These are phyloP conservation scores for Brachynemurus nebulosus DNA, from an alignment of 2,888 invertebrate genomes.

Conservation along the genomic window DNA sequence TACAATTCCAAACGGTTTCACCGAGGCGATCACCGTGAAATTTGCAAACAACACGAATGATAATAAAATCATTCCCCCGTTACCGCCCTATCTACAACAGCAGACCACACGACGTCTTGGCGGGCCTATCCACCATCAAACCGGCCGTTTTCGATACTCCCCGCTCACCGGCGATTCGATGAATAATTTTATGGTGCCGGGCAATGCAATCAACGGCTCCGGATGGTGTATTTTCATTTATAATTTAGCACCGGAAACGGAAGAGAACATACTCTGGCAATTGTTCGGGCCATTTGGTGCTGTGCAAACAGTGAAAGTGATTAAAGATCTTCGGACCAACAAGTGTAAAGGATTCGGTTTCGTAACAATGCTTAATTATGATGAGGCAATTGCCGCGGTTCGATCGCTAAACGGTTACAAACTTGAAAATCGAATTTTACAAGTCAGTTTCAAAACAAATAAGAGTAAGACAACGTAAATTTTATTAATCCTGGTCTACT, in stretches of 20 bases:
- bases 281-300: constrained; percentile 95
- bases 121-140: constrained; percentile 21
- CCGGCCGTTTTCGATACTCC: constrained; percentile 49
- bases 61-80: constrained; percentile 58
- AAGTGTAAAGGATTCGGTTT: constrained; percentile 98
- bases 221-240: constrained; percentile 92
- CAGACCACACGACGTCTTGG: no score
- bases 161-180: constrained; percentile 57
- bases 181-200: constrained; percentile 66
- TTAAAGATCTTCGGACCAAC: constrained; percentile 87
- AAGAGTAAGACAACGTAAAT: constrained; percentile 62
- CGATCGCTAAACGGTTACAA: constrained; percentile 94
- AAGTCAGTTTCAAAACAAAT: constrained; percentile 95
- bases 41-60: constrained; percentile 88
- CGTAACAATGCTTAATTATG: constrained; percentile 97
- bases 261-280: constrained; percentile 86
- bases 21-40: constrained; percentile 86
- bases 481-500: constrained; percentile 24
- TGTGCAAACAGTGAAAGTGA: constrained; percentile 93
- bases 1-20: constrained; percentile 71
- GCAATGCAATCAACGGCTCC: constrained; percentile 73
- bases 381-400: constrained; percentile 91
- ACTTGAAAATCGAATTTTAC: constrained; percentile 86
- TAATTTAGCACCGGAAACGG: constrained; percentile 82
- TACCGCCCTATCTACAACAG: no score